A percentile compares a stretch with the other conserved stretches of the same genome.
Conservation (phyloP, 2,113 vertebrate species). For the Cavia porcellus region DNA sequence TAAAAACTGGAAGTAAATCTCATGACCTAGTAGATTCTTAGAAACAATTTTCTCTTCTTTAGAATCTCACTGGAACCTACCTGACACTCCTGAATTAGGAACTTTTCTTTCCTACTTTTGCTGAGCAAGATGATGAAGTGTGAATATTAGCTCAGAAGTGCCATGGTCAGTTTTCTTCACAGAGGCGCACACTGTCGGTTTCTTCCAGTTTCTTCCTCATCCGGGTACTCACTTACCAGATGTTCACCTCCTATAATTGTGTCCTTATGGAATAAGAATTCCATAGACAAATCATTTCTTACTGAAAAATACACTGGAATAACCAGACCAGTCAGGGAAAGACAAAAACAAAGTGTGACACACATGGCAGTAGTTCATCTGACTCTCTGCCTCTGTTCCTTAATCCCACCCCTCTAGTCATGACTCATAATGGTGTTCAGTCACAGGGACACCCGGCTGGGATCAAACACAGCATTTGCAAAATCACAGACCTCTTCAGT, state of each 20-base stretch:
- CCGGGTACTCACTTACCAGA: background rate
- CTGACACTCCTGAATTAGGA: background rate
- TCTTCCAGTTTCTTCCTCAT: background rate
- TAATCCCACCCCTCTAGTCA: background rate
- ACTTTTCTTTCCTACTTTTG: background rate
- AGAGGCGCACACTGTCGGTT: background rate
- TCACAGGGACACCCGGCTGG: background rate
- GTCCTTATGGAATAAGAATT: background rate
- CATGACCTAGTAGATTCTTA: background rate
- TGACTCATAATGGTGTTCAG: background rate
- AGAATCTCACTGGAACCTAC: background rate
- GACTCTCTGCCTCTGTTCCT: background rate
- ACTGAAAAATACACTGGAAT: background rate
- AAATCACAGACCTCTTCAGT: background rate
- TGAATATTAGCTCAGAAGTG: background rate
- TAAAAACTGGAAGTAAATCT: constrained; percentile 29
- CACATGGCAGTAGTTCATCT: background rate
- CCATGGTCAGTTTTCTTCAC: background rate
- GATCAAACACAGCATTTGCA: background rate
- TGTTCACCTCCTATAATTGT: background rate
- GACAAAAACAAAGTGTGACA: background rate
- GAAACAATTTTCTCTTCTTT: background rate
- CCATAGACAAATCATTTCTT: background rate
- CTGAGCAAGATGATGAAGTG: background rate
- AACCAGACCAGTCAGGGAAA: background rate